A percentile compares a stretch with the other conserved stretches of the same genome.
phyloP scores from a whole-genome alignment of 2,113 vertebrate species.

The Aplodontia rufa region DNA sequence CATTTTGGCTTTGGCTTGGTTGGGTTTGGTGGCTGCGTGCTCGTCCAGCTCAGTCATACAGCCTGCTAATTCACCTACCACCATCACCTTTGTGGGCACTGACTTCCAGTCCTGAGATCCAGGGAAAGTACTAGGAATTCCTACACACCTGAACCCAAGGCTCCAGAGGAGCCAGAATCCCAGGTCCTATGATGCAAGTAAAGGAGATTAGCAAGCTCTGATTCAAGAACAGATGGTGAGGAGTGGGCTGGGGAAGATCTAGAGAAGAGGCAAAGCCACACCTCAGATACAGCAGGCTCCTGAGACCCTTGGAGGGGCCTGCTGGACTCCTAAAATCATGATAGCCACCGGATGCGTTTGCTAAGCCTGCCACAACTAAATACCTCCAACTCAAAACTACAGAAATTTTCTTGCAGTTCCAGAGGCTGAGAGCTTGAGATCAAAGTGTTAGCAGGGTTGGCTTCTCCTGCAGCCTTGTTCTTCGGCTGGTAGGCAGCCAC shows the following conservation, averaged over 20 bases:
- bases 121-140: not conserved
- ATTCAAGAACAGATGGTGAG: too few species aligned
- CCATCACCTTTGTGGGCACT: not conserved
- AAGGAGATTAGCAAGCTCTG: too few species aligned
- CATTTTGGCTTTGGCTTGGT: not conserved
- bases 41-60: not conserved
- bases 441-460: too few species aligned
- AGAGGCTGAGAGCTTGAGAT: not conserved
- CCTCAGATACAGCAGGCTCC: too few species aligned
- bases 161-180: too few species aligned
- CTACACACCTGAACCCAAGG: not conserved
- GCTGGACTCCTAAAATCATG: not conserved
- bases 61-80: too few species aligned
- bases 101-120: not conserved
- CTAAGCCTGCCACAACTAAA: not conserved
- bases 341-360: not conserved
- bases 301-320: not conserved
- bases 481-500: rapidly evolving
- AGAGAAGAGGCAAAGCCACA: not conserved
- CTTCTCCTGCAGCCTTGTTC: not conserved
- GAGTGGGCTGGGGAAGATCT: too few species aligned
- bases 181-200: rapidly evolving
- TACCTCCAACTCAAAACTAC: not conserved
- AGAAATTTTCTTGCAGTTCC: not conserved
- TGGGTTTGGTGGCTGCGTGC: not conserved